Evolutionary conservation across 2,888 invertebrate species (phyloP).

Genomic region (Cabera pusaria): DNA sequence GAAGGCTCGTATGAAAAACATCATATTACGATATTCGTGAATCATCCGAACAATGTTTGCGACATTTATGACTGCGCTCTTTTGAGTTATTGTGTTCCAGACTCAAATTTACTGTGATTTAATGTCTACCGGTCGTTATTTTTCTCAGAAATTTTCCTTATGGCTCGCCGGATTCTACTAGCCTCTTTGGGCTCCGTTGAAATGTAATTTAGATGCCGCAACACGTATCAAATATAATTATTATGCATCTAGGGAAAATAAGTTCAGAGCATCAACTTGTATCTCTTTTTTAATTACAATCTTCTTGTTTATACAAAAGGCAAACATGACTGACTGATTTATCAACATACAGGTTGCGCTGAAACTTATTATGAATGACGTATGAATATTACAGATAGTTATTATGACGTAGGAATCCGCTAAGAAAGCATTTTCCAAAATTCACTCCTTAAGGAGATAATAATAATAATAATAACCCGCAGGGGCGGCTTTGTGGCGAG

Average conservation of each 20-base stretch:
- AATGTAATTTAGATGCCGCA: constrained; percentile 33
- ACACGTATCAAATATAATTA: constrained; percentile 31
- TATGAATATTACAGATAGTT: too few species aligned
- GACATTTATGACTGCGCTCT: constrained; percentile 74
- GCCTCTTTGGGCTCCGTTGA: constrained; percentile 28
- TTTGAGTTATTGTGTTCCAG: constrained; percentile 73
- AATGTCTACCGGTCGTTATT: constrained; percentile 61
- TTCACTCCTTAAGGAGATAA: too few species aligned
- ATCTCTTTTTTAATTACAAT: too few species aligned
- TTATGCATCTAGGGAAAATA: constrained; percentile 32
- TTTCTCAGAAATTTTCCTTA: constrained; percentile 52
- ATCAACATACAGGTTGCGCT: too few species aligned
- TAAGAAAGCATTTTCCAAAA: too few species aligned
- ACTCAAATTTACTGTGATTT: constrained; percentile 75
- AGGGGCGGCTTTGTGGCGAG: too few species aligned
- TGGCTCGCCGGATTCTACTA: constrained; percentile 32
- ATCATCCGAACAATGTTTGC: constrained; percentile 74
- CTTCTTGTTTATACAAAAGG: too few species aligned
- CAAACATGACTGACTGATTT: too few species aligned
- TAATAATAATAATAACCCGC: too few species aligned
- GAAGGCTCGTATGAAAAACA: constrained; percentile 50
- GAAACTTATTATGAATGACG: too few species aligned
- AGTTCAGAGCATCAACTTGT: too few species aligned
- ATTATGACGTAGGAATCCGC: too few species aligned
- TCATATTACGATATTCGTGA: constrained; percentile 68